These are phyloP conservation scores for Hololepta plana DNA, from an alignment of 2,888 invertebrate genomes.

Conservation along the genomic window DNA sequence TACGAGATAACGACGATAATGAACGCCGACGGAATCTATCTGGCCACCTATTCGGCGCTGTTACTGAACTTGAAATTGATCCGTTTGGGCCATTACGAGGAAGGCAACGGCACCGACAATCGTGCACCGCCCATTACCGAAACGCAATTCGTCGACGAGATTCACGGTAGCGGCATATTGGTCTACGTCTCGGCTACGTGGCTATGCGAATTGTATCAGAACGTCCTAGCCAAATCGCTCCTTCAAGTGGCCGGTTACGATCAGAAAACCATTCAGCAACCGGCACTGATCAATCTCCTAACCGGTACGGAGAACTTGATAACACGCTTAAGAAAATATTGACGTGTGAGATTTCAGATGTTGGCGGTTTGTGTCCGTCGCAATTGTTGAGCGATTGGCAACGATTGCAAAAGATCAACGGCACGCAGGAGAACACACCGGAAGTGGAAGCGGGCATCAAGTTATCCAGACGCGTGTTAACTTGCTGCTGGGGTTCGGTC, in stretches of 20 bases:
- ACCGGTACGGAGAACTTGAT: slow-evolving; percentile 43
- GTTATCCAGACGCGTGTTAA: slow-evolving; percentile 58
- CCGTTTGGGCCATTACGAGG: slow-evolving; percentile 53
- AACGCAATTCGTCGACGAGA: slow-evolving; percentile 81
- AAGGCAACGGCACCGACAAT: no score
- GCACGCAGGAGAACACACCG: slow-evolving; percentile 45
- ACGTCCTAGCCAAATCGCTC: slow-evolving; percentile 55
- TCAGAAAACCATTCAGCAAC: slow-evolving; percentile 33
- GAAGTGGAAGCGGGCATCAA: slow-evolving; percentile 66
- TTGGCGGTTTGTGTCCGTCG: slow-evolving; percentile 65
- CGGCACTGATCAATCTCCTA: slow-evolving; percentile 53
- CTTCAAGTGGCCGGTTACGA: slow-evolving; percentile 50
- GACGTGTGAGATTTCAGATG: slow-evolving; percentile 37
- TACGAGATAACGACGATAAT: slow-evolving; percentile 56
- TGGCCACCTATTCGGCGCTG: slow-evolving; percentile 75
- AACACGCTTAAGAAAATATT: not conserved
- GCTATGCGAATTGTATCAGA: slow-evolving; percentile 84
- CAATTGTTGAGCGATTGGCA: slow-evolving; percentile 81
- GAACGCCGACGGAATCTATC: slow-evolving; percentile 89
- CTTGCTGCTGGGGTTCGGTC: slow-evolving; percentile 85
- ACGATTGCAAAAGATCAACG: slow-evolving; percentile 57
- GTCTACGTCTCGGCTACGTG: slow-evolving; percentile 87
- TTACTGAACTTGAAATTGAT: slow-evolving; percentile 66
- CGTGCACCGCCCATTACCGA: slow-evolving; percentile 56
- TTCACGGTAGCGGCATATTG: slow-evolving; percentile 80